Evolutionary conservation across 2,797 vertebrate species (phyloP).

Genomic region (Anableps anableps): DNA sequence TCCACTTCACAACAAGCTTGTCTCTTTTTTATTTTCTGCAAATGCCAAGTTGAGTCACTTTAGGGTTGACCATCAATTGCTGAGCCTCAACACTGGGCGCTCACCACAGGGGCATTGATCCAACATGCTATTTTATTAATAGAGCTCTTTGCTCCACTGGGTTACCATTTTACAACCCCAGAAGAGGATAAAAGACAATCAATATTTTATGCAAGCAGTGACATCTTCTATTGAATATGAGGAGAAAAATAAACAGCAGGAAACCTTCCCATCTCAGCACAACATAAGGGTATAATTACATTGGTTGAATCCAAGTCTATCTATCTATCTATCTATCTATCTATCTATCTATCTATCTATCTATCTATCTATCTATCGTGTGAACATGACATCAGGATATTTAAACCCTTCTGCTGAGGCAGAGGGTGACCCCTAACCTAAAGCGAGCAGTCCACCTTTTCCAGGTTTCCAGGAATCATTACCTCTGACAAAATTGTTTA

Average conservation of each 20-base stretch:
- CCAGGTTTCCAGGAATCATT: no score
- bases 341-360: no score
- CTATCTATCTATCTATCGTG: no score
- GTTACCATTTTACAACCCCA: constrained; percentile 44
- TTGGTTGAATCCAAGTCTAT: neutral
- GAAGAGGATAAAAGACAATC: constrained; percentile 50
- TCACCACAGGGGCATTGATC: constrained; percentile 48
- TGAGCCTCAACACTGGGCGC: constrained; percentile 28
- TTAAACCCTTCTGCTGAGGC: no score
- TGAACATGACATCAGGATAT: no score
- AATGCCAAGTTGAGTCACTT: constrained; percentile 31
- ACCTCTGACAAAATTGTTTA: no score
- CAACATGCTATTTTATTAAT: constrained; percentile 51
- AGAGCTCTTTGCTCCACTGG: constrained; percentile 53
- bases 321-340: no score
- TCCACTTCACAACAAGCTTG: neutral
- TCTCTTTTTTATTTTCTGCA: constrained; percentile 45
- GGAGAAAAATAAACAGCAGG: constrained; percentile 10
- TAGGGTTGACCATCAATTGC: constrained; percentile 17
- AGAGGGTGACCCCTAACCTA: no score
- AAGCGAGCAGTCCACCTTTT: no score
- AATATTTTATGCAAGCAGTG: constrained; percentile 52
- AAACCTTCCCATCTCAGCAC: constrained; percentile 14
- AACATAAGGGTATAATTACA: neutral
- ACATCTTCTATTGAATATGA: constrained; percentile 48